Conservation (phyloP, 2,888 invertebrate species). For the Chymomyza fuscimana region DNA sequence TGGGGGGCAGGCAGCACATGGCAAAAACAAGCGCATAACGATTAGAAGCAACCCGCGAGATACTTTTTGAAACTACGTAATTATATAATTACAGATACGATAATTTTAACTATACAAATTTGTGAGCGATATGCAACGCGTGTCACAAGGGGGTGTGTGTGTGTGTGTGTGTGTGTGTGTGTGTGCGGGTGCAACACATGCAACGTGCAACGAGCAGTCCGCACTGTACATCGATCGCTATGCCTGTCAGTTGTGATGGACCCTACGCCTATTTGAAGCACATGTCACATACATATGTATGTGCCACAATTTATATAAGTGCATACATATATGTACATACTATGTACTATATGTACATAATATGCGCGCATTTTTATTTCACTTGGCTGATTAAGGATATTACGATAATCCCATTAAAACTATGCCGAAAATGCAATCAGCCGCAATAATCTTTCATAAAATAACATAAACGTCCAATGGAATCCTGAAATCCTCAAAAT, state of each 20-base stretch:
- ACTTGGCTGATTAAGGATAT: constrained; percentile 69
- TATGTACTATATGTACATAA: no score
- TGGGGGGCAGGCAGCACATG: neutral
- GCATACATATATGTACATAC: no score
- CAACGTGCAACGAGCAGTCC: neutral
- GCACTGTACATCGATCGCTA: neutral
- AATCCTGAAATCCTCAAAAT: neutral
- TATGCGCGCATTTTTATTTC: constrained; percentile 29
- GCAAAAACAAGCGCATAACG: neutral
- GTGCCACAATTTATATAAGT: no score
- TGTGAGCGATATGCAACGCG: constrained; percentile 43
- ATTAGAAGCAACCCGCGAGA: neutral
- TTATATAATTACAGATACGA: constrained; percentile 43
- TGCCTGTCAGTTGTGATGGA: neutral
- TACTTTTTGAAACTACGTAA: constrained; percentile 19
- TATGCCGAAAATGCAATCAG: constrained; percentile 49
- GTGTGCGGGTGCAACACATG: neutral
- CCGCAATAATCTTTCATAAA: constrained; percentile 63
- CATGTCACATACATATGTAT: neutral
- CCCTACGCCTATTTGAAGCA: neutral
- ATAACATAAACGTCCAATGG: constrained; percentile 58
- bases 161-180: neutral
- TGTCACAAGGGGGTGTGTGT: constrained; percentile 36
- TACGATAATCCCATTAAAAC: constrained; percentile 62
- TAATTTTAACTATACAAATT: neutral